Percentiles rank a stretch among this genome's conserved stretches.
These are phyloP conservation scores for Dermochelys coriacea DNA, from an alignment of 2,797 vertebrate genomes.

Conservation along the genomic window DNA sequence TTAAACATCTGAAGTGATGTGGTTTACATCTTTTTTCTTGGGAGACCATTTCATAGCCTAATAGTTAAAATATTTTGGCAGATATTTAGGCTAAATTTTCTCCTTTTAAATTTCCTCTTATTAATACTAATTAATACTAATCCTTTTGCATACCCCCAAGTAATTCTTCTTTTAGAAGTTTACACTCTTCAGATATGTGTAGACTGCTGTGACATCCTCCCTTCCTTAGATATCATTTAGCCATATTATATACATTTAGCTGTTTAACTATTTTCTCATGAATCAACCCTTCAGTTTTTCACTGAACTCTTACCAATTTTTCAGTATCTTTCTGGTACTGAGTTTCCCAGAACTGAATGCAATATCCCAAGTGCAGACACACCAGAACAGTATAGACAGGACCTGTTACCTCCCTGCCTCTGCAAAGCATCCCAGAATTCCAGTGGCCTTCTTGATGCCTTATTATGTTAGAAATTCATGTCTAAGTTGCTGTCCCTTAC, in stretches of 20 bases:
- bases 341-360: not conserved
- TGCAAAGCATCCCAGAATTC: not conserved
- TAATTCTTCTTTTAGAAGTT: not conserved
- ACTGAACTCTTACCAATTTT: not conserved
- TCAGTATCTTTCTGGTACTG: not conserved
- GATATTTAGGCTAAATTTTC: not conserved
- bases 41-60: not conserved
- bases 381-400: not conserved
- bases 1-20: not conserved
- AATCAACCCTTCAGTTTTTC: not conserved
- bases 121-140: not conserved
- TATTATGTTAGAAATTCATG: not conserved
- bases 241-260: not conserved
- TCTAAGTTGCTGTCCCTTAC: not conserved
- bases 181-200: not conserved
- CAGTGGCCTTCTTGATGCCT: not conserved
- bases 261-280: not conserved
- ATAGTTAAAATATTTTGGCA: not conserved
- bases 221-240: not conserved
- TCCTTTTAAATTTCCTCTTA: not conserved
- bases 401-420: rapidly evolving
- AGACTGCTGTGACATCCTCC: not conserved
- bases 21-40: not conserved
- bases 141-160: not conserved
- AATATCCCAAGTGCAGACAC: not conserved